Conservation (phyloP, 2,113 vertebrate species). For the Dasypus novemcinctus region DNA sequence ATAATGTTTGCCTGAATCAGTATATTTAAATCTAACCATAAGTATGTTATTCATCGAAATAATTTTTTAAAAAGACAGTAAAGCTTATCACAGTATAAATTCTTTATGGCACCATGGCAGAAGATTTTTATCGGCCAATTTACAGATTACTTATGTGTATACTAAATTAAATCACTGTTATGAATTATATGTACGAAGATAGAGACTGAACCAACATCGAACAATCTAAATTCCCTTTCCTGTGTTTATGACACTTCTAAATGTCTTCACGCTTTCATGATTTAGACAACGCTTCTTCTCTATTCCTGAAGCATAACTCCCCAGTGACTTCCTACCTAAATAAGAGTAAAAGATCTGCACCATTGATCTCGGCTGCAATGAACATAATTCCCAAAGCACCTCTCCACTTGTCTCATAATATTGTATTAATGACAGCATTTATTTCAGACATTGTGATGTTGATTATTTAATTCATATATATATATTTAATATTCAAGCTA, state of each 20-base stretch:
- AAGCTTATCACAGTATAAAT: conserved; percentile 1
- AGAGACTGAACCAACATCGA: not conserved
- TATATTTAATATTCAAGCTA: not conserved
- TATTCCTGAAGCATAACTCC: not conserved
- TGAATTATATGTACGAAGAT: not conserved
- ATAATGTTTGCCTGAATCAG: conserved; percentile 37
- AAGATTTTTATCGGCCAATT: not conserved
- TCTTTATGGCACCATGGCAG: not conserved
- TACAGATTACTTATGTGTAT: not conserved
- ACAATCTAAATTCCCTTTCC: not conserved
- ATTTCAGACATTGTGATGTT: not conserved
- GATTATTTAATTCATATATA: not conserved
- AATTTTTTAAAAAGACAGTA: not conserved
- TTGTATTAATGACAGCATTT: not conserved
- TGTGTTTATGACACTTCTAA: not conserved
- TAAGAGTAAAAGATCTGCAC: not conserved
- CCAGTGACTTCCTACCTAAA: not conserved
- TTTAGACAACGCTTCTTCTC: not conserved
- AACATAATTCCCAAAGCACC: not conserved
- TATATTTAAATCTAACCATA: conserved; percentile 3
- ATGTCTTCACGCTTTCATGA: not conserved
- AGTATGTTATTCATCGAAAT: not conserved
- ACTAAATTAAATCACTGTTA: not conserved
- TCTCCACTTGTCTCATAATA: not conserved
- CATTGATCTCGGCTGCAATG: not conserved